Base-by-base conservation (phyloP, 2,113 vertebrate species). In the Macheiramphus alcinus region DNA sequence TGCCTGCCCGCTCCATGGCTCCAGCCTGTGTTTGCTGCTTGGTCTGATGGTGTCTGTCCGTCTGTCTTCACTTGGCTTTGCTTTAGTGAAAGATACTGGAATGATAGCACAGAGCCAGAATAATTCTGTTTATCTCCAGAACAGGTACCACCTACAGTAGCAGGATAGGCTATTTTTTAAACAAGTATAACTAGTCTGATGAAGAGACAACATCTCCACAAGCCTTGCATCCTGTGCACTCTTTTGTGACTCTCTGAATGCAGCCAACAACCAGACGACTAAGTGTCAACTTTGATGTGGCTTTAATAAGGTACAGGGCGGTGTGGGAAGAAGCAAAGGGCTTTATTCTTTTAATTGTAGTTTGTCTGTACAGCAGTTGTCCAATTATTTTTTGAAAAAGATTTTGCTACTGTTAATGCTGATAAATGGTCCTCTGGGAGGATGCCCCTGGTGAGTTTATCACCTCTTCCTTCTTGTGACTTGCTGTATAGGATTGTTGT, bases 341-440 rank as follows among this genome's bases (percentile, higher is more conserved):
- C n/a, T 87, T 91, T 85, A 94, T 96, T 96, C 92, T 80, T 96
- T 94, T 86, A 92, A 56, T 95, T 94, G 92, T 88, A 80, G 80
- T 86, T 88, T 87, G 27, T 80, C 63, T 89, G 42, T 85, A 38
- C 52, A 9, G 27, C 21, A 25, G 34, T 74, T 89, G 61, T 71
- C 80, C 65, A 87, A 48, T 81, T 94, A 86, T 67, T 87, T n/a
- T 80, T 74, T 87, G 80, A 71, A 89, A 89, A 84, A 76, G 32
- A 26, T 78, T 92, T 86, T 78, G 32, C 36, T 88, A 27, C 78
- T 86, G 81, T 88, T 94, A 83, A 72, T 78, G 65, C 38, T 82
- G 86, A 91, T 94, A 96, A 97, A 80, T 68, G 34, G 63, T 70
- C 72, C 62, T 86, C 47, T 47, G 91, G 34, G 90, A 96, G 38